Percentiles rank a stretch among this genome's conserved stretches.
phyloP scores from a whole-genome alignment of 2,113 vertebrate species.

The Nannobrachium achirus region DNA sequence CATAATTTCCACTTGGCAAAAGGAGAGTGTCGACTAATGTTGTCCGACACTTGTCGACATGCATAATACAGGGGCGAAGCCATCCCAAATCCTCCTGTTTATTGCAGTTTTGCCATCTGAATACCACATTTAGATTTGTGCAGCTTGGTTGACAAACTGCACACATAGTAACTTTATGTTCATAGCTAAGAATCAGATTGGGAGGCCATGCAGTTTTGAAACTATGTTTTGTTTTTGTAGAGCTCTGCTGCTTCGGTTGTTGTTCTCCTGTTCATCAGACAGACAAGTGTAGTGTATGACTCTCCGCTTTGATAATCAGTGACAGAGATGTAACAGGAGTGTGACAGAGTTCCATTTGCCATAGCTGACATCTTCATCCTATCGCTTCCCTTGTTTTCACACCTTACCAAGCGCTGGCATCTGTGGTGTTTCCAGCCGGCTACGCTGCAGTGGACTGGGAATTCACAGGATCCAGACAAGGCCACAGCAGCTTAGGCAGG shows the following conservation, averaged over 20 bases:
- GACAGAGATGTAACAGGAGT: constrained; percentile 75
- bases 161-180: too few species aligned
- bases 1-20: too few species aligned
- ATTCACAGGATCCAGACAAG: constrained; percentile 78
- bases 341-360: constrained; percentile 79
- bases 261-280: constrained; percentile 22
- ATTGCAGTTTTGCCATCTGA: too few species aligned
- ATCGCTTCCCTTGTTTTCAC: constrained; percentile 63
- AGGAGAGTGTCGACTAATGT: too few species aligned
- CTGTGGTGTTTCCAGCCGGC: constrained; percentile 81
- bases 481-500: constrained; percentile 71
- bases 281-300: constrained; percentile 19
- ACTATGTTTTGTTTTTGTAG: constrained; percentile 6
- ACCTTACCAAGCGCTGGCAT: constrained; percentile 73
- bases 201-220: too few species aligned
- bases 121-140: too few species aligned
- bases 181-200: too few species aligned
- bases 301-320: constrained; percentile 70
- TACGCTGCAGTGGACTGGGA: constrained; percentile 79
- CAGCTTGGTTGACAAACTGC: too few species aligned
- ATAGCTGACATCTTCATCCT: constrained; percentile 82
- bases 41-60: too few species aligned
- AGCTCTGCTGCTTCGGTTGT: constrained; percentile 11
- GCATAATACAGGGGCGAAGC: too few species aligned
- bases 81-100: too few species aligned